These are phyloP conservation scores for Pocillopora grandis DNA, from an alignment of 92 coral and sea anemone genomes.

Conservation along the genomic window DNA sequence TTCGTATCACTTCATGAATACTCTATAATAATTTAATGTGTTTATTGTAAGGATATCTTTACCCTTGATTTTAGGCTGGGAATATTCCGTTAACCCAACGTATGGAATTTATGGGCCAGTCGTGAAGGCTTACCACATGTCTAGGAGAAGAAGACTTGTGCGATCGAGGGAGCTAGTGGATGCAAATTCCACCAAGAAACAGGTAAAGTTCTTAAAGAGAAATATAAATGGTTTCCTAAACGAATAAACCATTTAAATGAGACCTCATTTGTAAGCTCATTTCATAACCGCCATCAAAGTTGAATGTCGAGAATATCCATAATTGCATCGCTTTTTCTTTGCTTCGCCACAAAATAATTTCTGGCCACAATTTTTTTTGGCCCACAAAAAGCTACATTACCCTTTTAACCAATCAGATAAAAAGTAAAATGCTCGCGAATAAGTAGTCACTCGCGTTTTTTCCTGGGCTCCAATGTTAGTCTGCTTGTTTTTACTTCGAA, in stretches of 20 bases:
- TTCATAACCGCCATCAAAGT: not conserved
- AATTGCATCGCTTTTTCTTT: too few relatives aligned
- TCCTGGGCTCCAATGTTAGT: too few relatives aligned
- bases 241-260: too few relatives aligned
- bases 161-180: conserved; percentile 72
- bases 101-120: conserved; percentile 90
- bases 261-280: not conserved
- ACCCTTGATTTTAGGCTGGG: conserved; percentile 68
- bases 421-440: not conserved
- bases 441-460: too few relatives aligned
- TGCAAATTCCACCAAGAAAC: conserved; percentile 65
- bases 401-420: not conserved
- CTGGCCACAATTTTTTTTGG: too few relatives aligned
- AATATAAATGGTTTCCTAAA: not conserved
- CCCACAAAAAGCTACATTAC: too few relatives aligned
- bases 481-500: too few relatives aligned
- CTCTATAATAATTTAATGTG: too few relatives aligned
- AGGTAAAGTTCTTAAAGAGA: conserved; percentile 19
- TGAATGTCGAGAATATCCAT: too few relatives aligned
- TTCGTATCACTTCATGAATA: not conserved
- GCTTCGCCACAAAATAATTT: too few relatives aligned
- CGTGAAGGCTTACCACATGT: conserved; percentile 80
- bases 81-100: conserved; percentile 77
- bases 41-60: not conserved
- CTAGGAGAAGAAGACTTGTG: conserved; percentile 81